Base-by-base conservation (phyloP, 2,888 invertebrate genomes). In the Yponomeuta sedellus region DNA sequence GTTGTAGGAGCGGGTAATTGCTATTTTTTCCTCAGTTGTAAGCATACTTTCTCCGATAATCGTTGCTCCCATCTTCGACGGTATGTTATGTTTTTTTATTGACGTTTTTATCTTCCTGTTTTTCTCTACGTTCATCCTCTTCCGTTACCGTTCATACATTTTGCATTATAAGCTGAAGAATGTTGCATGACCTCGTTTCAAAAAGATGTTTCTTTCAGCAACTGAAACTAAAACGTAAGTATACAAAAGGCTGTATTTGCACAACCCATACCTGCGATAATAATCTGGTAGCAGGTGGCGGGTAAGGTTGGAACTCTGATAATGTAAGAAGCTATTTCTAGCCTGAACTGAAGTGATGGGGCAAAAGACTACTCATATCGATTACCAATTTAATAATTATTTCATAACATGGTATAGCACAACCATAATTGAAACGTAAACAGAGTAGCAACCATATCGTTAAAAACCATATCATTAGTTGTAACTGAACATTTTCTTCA, bases 251-350 rank as follows among this genome's bases (percentile, higher is more conserved):
- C 59, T 59, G 59, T 59, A 25, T 59, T 59, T 59, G 25, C 25
- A 22, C 25, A 59, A 20, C 20, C 59, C 59, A 59, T 52, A 16
- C 44, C 16, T 12, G 44, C 16, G 44, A 16, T 52, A 52, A 52
- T 25, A 59, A 59, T 59, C 59, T 59, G 59, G 59, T 12, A 25
- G 25, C 22, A 59, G 25, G 5, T 59, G 69, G 65, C 72, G 73
- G 72, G 71, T 68, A 70, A 71, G 71, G 68, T 69, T 70, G 68
- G 52, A 52, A 40, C 22, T 20, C 19, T 68, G 76, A 77, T 79
- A 76, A 77, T 74, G 76, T 76, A 69, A 77, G 67, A 69, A 59
- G 64, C 70, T 75, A 74, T 77, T 76, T 73, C 64, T 67, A 61
- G 65, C 40, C 61, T 34, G 3, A 64, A 39, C 52, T 52, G 10